Base-by-base conservation (phyloP, 2,113 vertebrate genomes). In the Lanius ludovicianus region DNA sequence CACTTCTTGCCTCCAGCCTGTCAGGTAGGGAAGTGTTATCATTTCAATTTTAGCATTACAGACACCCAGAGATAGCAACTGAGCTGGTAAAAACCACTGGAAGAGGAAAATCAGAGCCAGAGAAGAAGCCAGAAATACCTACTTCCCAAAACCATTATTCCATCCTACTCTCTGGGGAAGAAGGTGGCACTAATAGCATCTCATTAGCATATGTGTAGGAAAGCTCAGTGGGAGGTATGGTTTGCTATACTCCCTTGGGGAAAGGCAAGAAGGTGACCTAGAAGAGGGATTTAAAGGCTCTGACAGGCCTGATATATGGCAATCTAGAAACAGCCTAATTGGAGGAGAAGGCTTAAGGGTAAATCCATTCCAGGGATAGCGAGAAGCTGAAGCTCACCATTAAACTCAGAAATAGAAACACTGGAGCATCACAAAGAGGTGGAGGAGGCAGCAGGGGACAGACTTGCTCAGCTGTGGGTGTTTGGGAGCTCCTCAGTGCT, bases 261-360 rank as follows among this genome's bases (percentile, higher is more conserved):
- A 90, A 94, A 80, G 47, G 46, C 63, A 87, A 77, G 16, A 60
- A 95, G 60, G 27, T 91, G 67, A 91, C 91, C 87, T 86, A 80
- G 78, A 95, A 93, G 63, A 90, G 8, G 33, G 53, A 80, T 84
- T 63, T 63, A 70, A 83, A 76, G 75, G 39, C n/a, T 89, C n/a
- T 62, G 65, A 84, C 65, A 95, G 28, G 37, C 21, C 39, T 53
- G 31, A 79, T 65, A 73, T 10, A 24, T 13, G 6, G 28, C 47
- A 82, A 42, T 47, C 62, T 50, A 87, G 84, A 85, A 89, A 67
- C 62, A 77, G 63, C 21, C 39, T 82, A 90, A 87, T 50, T 68
- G 18, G 22, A 81, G 12, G 24, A 84, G 49, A 83, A 73, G 28
- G 60, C 63, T 69, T 60, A 49, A 63, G 75, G 41, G 50, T 65